Conservation (phyloP, 2,113 vertebrate genomes). For the Riparia riparia region DNA sequence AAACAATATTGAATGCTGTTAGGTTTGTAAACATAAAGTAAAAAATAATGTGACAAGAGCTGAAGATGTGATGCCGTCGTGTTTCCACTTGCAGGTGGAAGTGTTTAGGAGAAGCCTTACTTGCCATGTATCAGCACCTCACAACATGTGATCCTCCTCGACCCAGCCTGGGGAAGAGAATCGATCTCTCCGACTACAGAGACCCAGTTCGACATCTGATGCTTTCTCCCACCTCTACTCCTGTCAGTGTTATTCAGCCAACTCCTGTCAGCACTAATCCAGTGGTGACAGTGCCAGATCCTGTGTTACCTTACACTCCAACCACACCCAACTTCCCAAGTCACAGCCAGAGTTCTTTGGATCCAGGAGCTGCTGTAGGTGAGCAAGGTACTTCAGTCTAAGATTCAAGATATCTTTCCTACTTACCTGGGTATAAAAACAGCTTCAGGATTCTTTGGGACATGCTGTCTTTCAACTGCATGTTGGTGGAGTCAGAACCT, state of each 20-base stretch:
- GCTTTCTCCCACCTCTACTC: constrained; percentile 76
- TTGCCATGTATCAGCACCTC: constrained; percentile 92
- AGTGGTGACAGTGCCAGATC: constrained; percentile 68
- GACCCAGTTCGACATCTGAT: constrained; percentile 80
- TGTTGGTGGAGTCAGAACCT: not conserved
- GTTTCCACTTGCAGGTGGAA: constrained; percentile 85
- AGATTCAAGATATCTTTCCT: not conserved
- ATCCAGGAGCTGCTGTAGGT: constrained; percentile 81
- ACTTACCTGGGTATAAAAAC: not conserved
- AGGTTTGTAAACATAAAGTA: not conserved
- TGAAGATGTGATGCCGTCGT: not conserved
- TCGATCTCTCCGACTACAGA: constrained; percentile 90
- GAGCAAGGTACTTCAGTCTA: constrained; percentile 58
- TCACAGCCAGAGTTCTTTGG: constrained; percentile 76
- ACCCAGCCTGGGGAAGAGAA: constrained; percentile 88
- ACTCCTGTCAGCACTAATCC: constrained; percentile 77
- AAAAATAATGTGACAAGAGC: not conserved
- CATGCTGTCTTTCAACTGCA: not conserved
- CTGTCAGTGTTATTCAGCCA: constrained; percentile 79
- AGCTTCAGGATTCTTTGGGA: not conserved
- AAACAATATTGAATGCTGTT: not conserved
- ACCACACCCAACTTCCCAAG: constrained; percentile 59
- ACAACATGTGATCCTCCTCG: constrained; percentile 90
- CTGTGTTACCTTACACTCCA: constrained; percentile 62
- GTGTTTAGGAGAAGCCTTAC: constrained; percentile 89